Evolutionary conservation across 1,140 invertebrate genomes (phyloP).

Genomic region (Trypoxylus dichotomus): DNA sequence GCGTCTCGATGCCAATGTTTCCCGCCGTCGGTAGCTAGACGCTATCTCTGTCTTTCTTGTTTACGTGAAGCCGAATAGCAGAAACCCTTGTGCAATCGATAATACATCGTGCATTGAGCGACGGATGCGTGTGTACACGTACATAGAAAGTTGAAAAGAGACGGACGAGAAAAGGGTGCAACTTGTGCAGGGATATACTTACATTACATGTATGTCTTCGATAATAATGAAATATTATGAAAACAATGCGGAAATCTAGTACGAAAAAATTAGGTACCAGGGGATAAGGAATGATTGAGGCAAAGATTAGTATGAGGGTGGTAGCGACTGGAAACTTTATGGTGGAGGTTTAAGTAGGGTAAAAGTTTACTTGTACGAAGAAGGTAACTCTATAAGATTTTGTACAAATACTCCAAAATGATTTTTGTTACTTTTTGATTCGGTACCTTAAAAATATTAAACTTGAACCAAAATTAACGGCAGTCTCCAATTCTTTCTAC

Average conservation of each 20-base stretch:
- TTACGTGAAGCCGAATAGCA: constrained; percentile 1
- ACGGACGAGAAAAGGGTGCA: constrained; percentile 5
- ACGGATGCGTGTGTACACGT: not conserved
- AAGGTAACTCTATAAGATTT: too few species aligned
- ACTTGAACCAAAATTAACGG: too few species aligned
- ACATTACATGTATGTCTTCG: not conserved
- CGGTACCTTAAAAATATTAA: too few species aligned
- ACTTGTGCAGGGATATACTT: not conserved
- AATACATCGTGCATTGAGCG: constrained; percentile 1
- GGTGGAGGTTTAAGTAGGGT: not conserved
- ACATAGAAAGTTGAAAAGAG: not conserved
- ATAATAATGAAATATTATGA: not conserved
- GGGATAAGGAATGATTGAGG: not conserved
- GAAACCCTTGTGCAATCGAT: constrained; percentile 19
- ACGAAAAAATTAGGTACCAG: not conserved
- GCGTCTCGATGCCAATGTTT: constrained; percentile 9
- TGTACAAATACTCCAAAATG: too few species aligned
- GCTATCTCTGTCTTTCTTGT: constrained; percentile 4
- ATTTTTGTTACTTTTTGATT: too few species aligned
- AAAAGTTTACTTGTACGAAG: not conserved
- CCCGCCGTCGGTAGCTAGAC: constrained; percentile 12
- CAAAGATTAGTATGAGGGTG: not conserved
- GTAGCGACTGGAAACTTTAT: too few species aligned
- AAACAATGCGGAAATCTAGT: not conserved
- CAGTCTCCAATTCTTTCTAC: too few species aligned